phyloP scores from a whole-genome alignment of 2,888 invertebrate species.

The Cephonodes hylas region DNA sequence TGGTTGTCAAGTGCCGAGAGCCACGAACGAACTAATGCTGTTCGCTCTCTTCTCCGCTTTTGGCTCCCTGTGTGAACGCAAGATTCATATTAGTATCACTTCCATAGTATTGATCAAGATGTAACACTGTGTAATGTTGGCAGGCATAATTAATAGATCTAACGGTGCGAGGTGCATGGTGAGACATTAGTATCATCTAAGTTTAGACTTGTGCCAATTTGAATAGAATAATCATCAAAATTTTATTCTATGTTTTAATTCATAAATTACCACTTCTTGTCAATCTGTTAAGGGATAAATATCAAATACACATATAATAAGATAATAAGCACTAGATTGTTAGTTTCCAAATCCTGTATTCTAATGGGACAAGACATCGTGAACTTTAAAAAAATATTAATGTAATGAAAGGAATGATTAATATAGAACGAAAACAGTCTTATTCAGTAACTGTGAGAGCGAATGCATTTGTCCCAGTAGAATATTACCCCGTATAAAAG shows the following conservation, averaged over 20 bases:
- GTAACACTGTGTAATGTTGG: background rate
- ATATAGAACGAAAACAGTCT: background rate
- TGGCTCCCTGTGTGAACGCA: conserved; percentile 84
- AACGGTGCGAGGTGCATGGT: conserved; percentile 69
- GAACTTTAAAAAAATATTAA: background rate
- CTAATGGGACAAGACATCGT: conserved; percentile 12
- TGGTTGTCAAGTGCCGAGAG: conserved; percentile 87
- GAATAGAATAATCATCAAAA: background rate
- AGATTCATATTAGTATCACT: conserved; percentile 16
- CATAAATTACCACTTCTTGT: background rate
- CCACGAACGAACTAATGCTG: conserved; percentile 90
- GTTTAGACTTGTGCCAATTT: background rate
- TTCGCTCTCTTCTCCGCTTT: conserved; percentile 92
- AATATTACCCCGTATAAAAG: conserved; percentile 14
- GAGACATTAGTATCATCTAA: conserved; percentile 25
- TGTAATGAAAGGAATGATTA: background rate
- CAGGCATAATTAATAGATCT: conserved; percentile 20
- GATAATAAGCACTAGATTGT: background rate
- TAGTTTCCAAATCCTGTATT: conserved; percentile 2
- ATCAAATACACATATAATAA: background rate
- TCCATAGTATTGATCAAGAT: background rate
- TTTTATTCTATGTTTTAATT: background rate
- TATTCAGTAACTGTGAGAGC: background rate
- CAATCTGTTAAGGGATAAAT: background rate
- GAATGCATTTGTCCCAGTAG: conserved; percentile 10